Percentiles rank a stretch among this genome's conserved stretches.
Evolutionary conservation across 2,888 invertebrate genomes (phyloP).

Genomic region (Shargacucullia verbasci): DNA sequence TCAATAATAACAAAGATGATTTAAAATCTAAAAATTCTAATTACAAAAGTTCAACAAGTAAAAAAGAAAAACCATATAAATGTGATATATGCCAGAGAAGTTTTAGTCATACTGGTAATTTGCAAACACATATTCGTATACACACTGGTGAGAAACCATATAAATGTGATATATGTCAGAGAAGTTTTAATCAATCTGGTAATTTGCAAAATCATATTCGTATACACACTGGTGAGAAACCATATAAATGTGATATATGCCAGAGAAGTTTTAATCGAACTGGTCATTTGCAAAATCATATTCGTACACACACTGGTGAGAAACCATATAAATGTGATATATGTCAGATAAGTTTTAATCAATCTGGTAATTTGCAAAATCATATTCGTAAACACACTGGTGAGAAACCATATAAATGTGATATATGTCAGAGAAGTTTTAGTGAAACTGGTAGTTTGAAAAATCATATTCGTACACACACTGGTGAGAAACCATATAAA

Average conservation of each 20-base stretch:
- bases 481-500: constrained; percentile 31
- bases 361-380: fast-evolving
- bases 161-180: constrained; percentile 24
- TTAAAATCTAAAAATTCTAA: constrained; percentile 23
- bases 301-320: constrained; percentile 25
- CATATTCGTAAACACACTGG: constrained; percentile 31
- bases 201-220: constrained; percentile 2
- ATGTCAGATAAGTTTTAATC: constrained; percentile 4
- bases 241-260: constrained; percentile 33
- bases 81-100: not conserved
- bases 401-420: constrained; percentile 36
- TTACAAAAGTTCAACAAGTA: constrained; percentile 16
- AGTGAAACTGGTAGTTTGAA: not conserved
- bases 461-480: constrained; percentile 15
- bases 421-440: constrained; percentile 6
- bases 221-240: constrained; percentile 32
- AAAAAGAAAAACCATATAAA: not conserved
- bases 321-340: constrained; percentile 31
- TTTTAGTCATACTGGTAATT: not conserved
- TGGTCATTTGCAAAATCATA: fast-evolving
- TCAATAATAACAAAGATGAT: constrained; percentile 9
- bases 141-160: constrained; percentile 9
- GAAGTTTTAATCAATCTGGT: not conserved
- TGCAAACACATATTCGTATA: not conserved
- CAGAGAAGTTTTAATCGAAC: not conserved